Evolutionary conservation across 2,113 vertebrate species (phyloP), one percentile per base, ranked within the genome.

Genomic region (Bombycilla garrulus): DNA sequence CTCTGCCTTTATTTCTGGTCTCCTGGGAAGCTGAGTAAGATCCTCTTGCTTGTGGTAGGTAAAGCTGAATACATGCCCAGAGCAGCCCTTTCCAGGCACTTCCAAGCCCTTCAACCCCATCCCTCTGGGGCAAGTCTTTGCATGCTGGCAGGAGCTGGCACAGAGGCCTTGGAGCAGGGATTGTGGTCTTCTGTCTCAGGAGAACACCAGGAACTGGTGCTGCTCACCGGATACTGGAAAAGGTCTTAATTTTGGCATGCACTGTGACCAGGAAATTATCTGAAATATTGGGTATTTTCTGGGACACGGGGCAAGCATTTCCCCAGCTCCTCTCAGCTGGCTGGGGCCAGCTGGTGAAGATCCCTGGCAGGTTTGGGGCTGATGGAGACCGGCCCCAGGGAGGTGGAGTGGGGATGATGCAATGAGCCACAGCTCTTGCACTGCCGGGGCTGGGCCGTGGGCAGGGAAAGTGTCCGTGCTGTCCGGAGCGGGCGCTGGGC

Each of bases 371-470:
- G 44, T 73, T 81, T 86, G 85, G 81, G 62, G 48, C 56, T 88
- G 64, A 60, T 74, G 82, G 65, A 93, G 82, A n/a, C n/a, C 33
- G 86, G 67, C 64, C 79, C 58, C 2, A 5, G 42, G 80, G 66
- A 60, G 58, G 38, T 40, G 74, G 38, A 85, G 85, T 2, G 1
- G 73, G 33, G 71, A 54, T 96, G 92, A 97, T 93, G 93, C 93
- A 96, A 96, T 38, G 88, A 88, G 73, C 44, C 8, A 2, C 0
- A 23, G 47, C n/a, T 88, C 71, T 93, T 94, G 88, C 93, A 83
- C 35, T 0, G 3, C 58, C 0, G 1, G 2, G 10, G 33, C 4
- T 14, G 12, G 26, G 61, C 22, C 3, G 0, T 0, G 2, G 64
- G 53, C 71, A 73, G 73, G 74, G 79, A 89, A 81, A 90, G 64